Conservation (phyloP, 2,797 vertebrate genomes). For the Danio jaintianensis region DNA sequence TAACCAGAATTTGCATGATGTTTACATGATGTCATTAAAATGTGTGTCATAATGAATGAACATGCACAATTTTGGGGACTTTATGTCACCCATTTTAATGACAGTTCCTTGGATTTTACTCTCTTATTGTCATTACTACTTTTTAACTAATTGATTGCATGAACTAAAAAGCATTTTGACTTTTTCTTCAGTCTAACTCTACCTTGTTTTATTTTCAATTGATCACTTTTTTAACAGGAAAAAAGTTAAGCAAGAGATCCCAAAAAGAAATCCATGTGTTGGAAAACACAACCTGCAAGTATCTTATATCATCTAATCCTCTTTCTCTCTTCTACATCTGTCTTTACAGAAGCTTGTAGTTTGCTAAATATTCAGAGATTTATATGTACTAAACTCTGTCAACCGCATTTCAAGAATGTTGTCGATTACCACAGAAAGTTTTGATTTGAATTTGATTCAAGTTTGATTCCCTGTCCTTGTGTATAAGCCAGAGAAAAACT, state of each 20-base stretch:
- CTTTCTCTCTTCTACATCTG: conserved; percentile 54
- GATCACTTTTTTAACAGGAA: conserved; percentile 89
- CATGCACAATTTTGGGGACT: conserved; percentile 17
- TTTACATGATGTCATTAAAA: not conserved
- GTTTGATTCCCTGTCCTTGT: not conserved
- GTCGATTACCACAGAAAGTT: not conserved
- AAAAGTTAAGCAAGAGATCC: conserved; percentile 94
- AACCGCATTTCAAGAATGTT: not conserved
- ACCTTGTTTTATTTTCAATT: conserved; percentile 69
- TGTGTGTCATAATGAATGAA: not conserved
- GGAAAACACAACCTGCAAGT: conserved; percentile 94
- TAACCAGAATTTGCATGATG: conserved; percentile 34
- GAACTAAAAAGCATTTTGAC: conserved; percentile 19
- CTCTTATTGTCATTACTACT: not conserved
- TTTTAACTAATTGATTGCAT: conserved; percentile 44
- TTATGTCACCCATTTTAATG: not conserved
- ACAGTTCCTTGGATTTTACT: not conserved
- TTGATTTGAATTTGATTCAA: not conserved
- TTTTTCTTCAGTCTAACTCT: conserved; percentile 29
- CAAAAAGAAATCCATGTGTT: conserved; percentile 87
- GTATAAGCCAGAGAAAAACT: not conserved
- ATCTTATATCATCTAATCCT: conserved; percentile 78
- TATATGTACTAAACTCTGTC: not conserved
- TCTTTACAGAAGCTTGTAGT: conserved; percentile 69
- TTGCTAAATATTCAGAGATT: not conserved